Conservation (phyloP, 2,113 vertebrate species). For the Microtus richardsoni region DNA sequence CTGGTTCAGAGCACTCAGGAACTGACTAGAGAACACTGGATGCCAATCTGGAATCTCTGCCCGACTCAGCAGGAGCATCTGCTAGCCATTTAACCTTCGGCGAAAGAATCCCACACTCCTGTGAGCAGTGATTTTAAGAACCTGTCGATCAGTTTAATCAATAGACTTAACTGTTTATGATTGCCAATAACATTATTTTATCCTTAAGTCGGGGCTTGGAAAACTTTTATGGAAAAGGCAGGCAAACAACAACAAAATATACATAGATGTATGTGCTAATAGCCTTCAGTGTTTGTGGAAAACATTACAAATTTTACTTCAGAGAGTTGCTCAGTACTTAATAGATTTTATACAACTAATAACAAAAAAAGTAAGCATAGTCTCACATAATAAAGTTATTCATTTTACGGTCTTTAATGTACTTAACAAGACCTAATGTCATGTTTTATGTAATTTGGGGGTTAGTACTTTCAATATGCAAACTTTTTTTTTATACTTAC, state of each 20-base stretch:
- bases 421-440: not conserved
- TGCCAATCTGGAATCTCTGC: not conserved
- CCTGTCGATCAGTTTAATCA: not conserved
- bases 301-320: not conserved
- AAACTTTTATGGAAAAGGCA: not conserved
- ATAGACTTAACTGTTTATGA: constrained; percentile 30
- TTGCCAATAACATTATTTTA: not conserved
- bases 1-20: not conserved
- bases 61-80: not conserved
- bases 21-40: not conserved
- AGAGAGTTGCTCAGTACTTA: not conserved
- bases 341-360: not conserved
- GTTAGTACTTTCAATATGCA: not conserved
- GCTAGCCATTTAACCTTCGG: not conserved
- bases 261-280: not conserved
- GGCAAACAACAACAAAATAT: not conserved
- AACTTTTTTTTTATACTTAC: not conserved
- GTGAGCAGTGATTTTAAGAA: not conserved
- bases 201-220: not conserved
- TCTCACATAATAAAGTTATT: not conserved
- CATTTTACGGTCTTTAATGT: not conserved
- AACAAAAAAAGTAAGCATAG: not conserved
- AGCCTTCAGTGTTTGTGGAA: not conserved
- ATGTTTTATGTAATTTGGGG: not conserved
- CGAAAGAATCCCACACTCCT: not conserved